These are phyloP conservation scores for Rhinogobio ventralis DNA, from an alignment of 2,797 vertebrate species.

Conservation along the genomic window DNA sequence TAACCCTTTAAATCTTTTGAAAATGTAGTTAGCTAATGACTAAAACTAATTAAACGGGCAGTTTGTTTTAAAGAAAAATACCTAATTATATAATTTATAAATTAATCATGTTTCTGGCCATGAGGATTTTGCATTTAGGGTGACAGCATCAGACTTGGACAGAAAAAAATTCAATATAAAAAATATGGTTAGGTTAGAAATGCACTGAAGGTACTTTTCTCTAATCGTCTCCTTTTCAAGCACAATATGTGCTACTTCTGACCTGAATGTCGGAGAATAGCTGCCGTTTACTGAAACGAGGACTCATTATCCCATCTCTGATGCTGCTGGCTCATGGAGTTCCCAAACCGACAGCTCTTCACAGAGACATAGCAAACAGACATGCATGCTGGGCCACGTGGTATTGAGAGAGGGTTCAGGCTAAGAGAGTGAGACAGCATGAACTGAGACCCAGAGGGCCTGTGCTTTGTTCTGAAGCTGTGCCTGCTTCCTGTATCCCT, in stretches of 20 bases:
- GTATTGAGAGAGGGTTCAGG: not conserved
- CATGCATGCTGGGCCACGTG: not conserved
- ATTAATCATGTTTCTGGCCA: not conserved
- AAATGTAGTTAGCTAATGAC: not conserved
- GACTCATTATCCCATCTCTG: constrained; percentile 28
- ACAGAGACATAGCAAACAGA: constrained; percentile 14
- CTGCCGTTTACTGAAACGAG: not conserved
- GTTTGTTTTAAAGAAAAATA: not conserved
- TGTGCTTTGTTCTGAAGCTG: constrained; percentile 27
- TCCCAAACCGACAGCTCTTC: constrained; percentile 26
- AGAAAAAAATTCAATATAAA: not conserved
- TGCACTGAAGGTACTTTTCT: not conserved
- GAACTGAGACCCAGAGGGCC: constrained; percentile 34
- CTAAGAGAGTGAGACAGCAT: constrained; percentile 30
- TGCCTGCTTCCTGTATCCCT: constrained; percentile 29
- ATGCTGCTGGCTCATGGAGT: constrained; percentile 7
- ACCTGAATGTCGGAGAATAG: not conserved
- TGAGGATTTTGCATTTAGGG: not conserved
- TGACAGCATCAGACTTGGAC: not conserved
- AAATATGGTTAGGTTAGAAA: not conserved
- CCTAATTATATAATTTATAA: not conserved
- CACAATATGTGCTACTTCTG: constrained; percentile 20
- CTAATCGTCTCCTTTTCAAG: constrained; percentile 11
- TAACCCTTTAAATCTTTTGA: not conserved
- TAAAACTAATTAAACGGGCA: not conserved